Percentiles rank a stretch among this genome's conserved stretches.
These are phyloP conservation scores for Zoanthus sociatus DNA, from an alignment of 92 coral and sea anemone species.

Conservation along the genomic window DNA sequence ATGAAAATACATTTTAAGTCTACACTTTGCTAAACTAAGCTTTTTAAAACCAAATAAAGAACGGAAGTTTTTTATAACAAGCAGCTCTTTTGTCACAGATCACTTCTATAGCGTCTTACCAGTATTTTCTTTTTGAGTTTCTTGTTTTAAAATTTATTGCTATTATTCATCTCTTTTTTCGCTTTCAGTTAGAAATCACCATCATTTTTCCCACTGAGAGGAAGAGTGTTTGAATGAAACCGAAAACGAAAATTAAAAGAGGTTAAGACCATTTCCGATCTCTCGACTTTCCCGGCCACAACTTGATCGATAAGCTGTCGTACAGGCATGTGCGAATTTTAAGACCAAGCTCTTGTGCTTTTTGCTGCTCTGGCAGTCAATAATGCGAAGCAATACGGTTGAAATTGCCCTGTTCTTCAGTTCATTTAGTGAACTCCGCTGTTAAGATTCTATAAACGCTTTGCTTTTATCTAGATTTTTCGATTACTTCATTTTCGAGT, in stretches of 20 bases:
- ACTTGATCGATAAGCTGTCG: too few species aligned
- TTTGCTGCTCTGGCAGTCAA: background rate
- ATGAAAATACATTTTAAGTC: too few species aligned
- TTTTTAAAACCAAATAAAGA: too few species aligned
- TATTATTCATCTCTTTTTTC: background rate
- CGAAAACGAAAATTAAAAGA: background rate
- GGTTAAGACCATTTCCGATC: constrained; percentile 33
- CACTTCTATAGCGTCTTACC: background rate
- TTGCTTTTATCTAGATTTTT: background rate
- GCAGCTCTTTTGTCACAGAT: background rate
- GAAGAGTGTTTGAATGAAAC: background rate
- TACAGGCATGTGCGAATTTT: background rate
- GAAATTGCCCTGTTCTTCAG: background rate
- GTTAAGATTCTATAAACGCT: background rate
- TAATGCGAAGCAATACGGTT: background rate
- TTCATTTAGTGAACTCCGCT: background rate
- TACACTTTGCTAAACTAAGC: too few species aligned
- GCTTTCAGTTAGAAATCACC: background rate
- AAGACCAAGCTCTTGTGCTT: background rate
- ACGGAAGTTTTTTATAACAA: too few species aligned
- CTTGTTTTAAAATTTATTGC: background rate
- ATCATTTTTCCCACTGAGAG: background rate
- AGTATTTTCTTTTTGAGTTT: background rate
- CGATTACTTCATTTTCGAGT: background rate
- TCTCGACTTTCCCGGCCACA: background rate